These are phyloP conservation scores for Bettongia penicillata DNA, from an alignment of 2,113 vertebrate species.

Conservation along the genomic window DNA sequence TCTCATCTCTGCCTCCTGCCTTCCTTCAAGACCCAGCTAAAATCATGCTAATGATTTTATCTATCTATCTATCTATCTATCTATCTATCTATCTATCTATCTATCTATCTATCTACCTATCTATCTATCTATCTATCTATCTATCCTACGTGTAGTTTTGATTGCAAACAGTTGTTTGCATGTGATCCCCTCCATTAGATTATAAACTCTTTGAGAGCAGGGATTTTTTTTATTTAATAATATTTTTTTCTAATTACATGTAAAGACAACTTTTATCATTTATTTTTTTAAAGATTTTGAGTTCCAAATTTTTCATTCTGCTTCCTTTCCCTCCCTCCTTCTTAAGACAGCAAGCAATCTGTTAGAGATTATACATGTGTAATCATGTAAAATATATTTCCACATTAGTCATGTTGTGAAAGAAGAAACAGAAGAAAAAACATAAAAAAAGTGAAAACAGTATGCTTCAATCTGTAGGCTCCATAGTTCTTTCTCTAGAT, in stretches of 20 bases:
- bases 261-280: background rate
- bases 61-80: no score
- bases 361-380: background rate
- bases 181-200: background rate
- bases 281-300: background rate
- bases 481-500: no score
- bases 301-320: background rate
- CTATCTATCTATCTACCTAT: no score
- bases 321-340: background rate
- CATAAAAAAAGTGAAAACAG: no score
- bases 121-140: no score
- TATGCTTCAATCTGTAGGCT: no score
- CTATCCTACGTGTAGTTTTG: background rate
- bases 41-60: background rate
- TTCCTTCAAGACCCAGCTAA: background rate
- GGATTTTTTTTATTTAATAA: background rate
- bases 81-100: no score
- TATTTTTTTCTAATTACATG: background rate
- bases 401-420: no score
- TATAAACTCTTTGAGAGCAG: background rate
- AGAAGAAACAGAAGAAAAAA: no score
- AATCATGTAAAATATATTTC: no score
- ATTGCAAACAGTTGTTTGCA: background rate
- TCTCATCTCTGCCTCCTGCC: background rate
- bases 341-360: background rate